phyloP scores from a whole-genome alignment of 2,113 vertebrate species.

The Tiliqua scincoides region DNA sequence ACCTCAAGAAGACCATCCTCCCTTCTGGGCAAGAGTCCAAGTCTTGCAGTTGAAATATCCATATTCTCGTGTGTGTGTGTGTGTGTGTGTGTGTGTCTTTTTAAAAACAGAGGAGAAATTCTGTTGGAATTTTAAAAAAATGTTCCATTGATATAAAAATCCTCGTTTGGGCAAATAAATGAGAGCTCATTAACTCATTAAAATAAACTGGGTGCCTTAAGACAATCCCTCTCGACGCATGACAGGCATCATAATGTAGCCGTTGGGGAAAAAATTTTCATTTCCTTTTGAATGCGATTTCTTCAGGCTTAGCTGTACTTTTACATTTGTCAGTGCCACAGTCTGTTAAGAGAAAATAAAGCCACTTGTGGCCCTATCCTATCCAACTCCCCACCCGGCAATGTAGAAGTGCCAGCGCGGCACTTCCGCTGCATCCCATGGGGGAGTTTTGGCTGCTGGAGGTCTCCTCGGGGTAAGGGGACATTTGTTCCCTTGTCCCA shows the following conservation, averaged over 20 bases:
- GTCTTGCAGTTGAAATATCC: neutral
- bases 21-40: neutral
- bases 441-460: too few species aligned
- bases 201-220: constrained; percentile 13
- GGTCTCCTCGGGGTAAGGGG: too few species aligned
- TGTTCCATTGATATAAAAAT: neutral
- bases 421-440: too few species aligned
- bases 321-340: neutral
- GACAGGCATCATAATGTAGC: constrained; percentile 27
- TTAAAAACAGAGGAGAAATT: neutral
- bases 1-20: neutral
- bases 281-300: neutral
- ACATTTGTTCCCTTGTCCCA: too few species aligned
- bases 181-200: constrained; percentile 15
- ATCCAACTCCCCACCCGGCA: too few species aligned
- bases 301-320: constrained; percentile 30
- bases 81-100: too few species aligned
- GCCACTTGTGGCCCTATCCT: too few species aligned
- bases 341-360: constrained; percentile 29
- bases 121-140: neutral
- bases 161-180: neutral
- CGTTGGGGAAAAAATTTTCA: constrained; percentile 1
- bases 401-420: too few species aligned
- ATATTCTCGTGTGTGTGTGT: too few species aligned
- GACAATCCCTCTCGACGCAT: constrained; percentile 19